Base-by-base conservation (phyloP, 2,888 invertebrate genomes). In the Agrilus mali region DNA sequence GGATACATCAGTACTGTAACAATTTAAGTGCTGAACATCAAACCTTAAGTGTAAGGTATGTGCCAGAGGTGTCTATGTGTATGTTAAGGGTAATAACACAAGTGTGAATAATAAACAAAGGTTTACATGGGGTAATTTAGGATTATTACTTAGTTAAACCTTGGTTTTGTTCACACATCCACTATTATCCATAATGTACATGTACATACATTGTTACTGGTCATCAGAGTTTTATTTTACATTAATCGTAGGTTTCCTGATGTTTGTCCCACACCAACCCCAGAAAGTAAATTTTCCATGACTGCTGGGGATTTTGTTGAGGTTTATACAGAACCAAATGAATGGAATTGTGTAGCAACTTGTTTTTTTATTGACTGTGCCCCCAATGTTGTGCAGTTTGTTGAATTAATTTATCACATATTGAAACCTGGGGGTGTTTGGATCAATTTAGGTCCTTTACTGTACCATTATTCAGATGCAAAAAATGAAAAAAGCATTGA, bases 341-440 rank as follows among this genome's bases (percentile, higher is more conserved):
- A 79, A 40, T 95, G 94, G 86, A 81, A 94, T 59, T 93, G 90
- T 61, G 82, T 99, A 0, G 88, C 90, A 0, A 94, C 96, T 0
- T 95, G 96, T 54, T 98, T 98, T 70, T 99, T 98, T 66, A 88
- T 98, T 43, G 98, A 99, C 68, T 98, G 98, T 58, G 96, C 96
- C 1, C 87, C 89, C 46, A 98, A 98, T 64, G 83, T 97, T 14
- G 84, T 96, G 4, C 85, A 87, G 58, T 97, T 96, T 59, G 82
- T 98, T 31, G 93, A 96, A 70, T 80, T 85, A 38, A 96, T 97
- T 61, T 86, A 82, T 66, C 76, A 78, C 56, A 89, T 96, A 53
- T 68, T 98, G 7, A 86, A 85, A 60, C 90, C 93, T 1, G 95
- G 88, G 0, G 92, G 89, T 0, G 71, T 80, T 51, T 92, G 92